phyloP scores from a whole-genome alignment of 2,113 vertebrate genomes.

The Pterocles orientalis region DNA sequence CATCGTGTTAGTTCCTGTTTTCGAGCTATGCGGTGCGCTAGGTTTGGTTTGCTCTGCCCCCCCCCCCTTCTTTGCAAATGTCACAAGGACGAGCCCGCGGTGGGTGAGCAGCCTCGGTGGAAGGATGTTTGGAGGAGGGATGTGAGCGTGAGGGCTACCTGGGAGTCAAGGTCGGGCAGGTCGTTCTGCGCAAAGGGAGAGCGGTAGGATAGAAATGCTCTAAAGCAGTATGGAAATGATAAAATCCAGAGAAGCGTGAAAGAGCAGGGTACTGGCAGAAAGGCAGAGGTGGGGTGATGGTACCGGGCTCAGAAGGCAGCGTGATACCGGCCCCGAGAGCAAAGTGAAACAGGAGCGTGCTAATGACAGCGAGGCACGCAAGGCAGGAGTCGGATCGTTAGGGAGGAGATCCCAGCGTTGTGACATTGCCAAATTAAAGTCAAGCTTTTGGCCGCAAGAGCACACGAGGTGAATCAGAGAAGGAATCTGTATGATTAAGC shows the following conservation, averaged over 20 bases:
- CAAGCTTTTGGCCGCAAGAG: background rate
- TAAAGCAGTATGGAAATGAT: background rate
- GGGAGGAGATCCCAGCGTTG: background rate
- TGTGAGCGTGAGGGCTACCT: background rate
- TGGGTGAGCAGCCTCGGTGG: background rate
- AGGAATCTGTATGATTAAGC: constrained; percentile 48
- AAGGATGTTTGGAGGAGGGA: background rate
- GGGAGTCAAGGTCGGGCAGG: background rate
- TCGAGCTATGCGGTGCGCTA: background rate
- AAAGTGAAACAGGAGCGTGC: background rate
- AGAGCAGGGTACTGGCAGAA: background rate
- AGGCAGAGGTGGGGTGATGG: background rate
- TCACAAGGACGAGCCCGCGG: background rate
- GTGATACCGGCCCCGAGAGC: background rate
- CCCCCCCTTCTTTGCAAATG: background rate
- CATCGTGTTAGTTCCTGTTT: constrained; percentile 1
- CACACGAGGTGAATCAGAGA: constrained; percentile 14
- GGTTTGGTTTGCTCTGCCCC: background rate
- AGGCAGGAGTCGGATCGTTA: background rate
- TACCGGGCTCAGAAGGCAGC: fast-evolving
- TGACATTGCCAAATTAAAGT: constrained; percentile 22
- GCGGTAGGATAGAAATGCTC: background rate
- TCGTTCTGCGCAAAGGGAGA: background rate
- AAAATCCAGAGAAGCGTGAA: background rate
- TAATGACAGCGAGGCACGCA: background rate